Conservation (phyloP, 2,888 invertebrate species). For the Abscondita cerata region DNA sequence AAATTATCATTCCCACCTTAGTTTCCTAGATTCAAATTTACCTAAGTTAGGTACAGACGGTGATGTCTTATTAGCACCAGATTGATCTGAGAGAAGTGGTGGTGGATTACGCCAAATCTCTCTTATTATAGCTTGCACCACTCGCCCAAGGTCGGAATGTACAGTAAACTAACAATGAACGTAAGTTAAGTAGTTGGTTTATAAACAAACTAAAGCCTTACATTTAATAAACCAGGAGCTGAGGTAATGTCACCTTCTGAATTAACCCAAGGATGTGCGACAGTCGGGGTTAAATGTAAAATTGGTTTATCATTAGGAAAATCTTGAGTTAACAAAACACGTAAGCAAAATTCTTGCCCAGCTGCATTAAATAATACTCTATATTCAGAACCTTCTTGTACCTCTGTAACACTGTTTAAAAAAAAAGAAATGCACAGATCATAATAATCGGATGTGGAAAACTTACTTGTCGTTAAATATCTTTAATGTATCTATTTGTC, state of each 20-base stretch:
- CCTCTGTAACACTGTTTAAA: conserved; percentile 71
- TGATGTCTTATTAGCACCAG: conserved; percentile 37
- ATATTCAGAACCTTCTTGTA: conserved; percentile 75
- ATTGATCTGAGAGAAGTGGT: conserved; percentile 50
- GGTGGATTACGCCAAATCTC: conserved; percentile 76
- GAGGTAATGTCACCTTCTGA: conserved; percentile 72
- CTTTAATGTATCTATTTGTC: conserved; percentile 82
- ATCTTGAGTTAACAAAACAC: conserved; percentile 70
- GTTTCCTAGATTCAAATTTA: no score
- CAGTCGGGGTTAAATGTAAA: conserved; percentile 70
- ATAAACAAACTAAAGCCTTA: conserved; percentile 51
- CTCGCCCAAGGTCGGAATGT: conserved; percentile 80
- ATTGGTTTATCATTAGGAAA: conserved; percentile 80
- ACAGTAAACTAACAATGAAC: conserved; percentile 67
- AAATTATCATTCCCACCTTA: no score
- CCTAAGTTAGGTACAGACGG: conserved; percentile 26
- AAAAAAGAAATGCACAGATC: conserved; percentile 10
- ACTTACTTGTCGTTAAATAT: conserved; percentile 81
- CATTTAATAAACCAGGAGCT: conserved; percentile 79
- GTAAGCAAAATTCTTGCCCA: conserved; percentile 69
- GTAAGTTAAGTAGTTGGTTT: background rate
- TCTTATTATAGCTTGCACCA: conserved; percentile 81
- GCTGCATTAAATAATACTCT: conserved; percentile 73
- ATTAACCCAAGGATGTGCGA: conserved; percentile 77
- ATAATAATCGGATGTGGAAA: background rate